Evolutionary conservation across 2,113 vertebrate genomes (phyloP).

Genomic region (Otis tarda): DNA sequence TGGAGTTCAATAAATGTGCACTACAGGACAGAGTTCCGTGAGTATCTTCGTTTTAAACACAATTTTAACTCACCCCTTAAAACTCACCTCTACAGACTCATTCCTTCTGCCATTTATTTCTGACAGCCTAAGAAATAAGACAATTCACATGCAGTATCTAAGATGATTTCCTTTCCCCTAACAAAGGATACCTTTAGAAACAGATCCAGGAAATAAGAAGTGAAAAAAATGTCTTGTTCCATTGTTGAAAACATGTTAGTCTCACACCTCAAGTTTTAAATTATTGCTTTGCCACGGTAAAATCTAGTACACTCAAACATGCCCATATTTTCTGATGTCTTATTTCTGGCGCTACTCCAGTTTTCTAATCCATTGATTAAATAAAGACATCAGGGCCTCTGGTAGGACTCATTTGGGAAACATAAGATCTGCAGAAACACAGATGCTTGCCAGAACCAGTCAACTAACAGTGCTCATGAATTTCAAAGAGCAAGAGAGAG

Average conservation of each 20-base stretch:
- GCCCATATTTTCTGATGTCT: not conserved
- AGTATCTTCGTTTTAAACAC: not conserved
- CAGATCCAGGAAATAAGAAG: not conserved
- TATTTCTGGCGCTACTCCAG: not conserved
- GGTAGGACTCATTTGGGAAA: not conserved
- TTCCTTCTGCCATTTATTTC: not conserved
- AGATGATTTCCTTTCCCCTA: too few species aligned
- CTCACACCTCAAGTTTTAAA: not conserved
- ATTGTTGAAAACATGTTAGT: not conserved
- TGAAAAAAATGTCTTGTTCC: not conserved
- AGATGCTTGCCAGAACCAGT: constrained; percentile 21
- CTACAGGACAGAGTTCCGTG: not conserved
- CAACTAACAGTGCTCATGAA: constrained; percentile 5
- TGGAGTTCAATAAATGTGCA: not conserved
- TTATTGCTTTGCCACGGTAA: not conserved
- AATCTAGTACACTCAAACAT: not conserved
- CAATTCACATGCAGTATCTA: not conserved
- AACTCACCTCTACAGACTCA: not conserved
- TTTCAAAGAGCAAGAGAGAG: not conserved
- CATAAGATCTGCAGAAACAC: not conserved
- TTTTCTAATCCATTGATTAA: constrained; percentile 25
- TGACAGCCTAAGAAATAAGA: not conserved
- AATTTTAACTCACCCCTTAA: not conserved
- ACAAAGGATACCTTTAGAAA: not conserved
- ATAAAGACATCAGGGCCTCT: constrained; percentile 7